These are phyloP conservation scores for Cinclus cinclus DNA, from an alignment of 2,113 vertebrate species.

Conservation along the genomic window DNA sequence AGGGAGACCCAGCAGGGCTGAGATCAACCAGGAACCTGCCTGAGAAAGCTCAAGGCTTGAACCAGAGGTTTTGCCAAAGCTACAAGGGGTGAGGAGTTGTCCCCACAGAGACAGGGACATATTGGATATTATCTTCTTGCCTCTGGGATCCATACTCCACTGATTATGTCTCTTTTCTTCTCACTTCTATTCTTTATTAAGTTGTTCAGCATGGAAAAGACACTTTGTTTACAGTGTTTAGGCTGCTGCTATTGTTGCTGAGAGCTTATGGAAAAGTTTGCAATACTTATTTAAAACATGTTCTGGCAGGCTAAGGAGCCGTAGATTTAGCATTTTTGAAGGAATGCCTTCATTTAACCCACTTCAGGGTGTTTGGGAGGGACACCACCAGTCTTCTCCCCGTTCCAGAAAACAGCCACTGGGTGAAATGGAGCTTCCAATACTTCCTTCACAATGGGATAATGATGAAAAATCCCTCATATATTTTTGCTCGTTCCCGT, in stretches of 20 bases:
- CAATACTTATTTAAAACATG: not conserved
- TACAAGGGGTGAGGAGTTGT: rapidly evolving
- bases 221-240: not conserved
- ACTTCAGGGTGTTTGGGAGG: not conserved
- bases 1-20: not conserved
- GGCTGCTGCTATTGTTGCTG: not conserved
- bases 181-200: not conserved
- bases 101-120: not conserved
- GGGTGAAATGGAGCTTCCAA: not conserved
- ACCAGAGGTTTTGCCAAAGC: not conserved
- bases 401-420: not conserved
- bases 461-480: not conserved
- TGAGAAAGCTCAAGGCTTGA: not conserved
- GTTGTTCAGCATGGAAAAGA: not conserved
- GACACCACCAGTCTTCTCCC: not conserved
- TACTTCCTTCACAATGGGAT: not conserved
- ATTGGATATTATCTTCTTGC: too few species aligned
- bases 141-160: too few species aligned
- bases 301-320: not conserved
- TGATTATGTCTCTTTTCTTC: not conserved
- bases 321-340: not conserved
- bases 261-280: not conserved
- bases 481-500: not conserved
- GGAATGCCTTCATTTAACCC: not conserved
- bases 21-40: not conserved